These are phyloP conservation scores for Cyanistes caeruleus DNA, from an alignment of 2,113 vertebrate species.

Conservation along the genomic window DNA sequence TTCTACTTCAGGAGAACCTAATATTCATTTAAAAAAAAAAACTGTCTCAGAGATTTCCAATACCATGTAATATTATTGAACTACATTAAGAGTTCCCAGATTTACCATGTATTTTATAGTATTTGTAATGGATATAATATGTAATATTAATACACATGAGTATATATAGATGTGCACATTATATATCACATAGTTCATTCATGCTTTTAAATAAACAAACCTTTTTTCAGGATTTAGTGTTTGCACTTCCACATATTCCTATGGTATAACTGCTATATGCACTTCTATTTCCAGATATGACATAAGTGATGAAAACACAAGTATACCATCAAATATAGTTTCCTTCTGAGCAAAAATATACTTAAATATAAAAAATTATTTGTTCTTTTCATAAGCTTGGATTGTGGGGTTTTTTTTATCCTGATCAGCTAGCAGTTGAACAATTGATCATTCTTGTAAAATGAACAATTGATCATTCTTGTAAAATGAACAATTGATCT, in stretches of 20 bases:
- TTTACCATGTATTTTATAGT: background rate
- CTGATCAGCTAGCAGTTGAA: background rate
- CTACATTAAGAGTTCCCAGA: background rate
- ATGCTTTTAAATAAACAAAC: no score
- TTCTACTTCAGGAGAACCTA: background rate
- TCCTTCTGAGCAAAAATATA: background rate
- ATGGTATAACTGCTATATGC: background rate
- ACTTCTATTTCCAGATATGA: background rate
- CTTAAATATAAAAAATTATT: background rate
- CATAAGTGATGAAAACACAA: background rate
- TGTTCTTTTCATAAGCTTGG: background rate
- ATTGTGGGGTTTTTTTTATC: background rate
- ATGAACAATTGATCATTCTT: constrained; percentile 7
- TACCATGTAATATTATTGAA: background rate
- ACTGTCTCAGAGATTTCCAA: background rate
- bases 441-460: background rate
- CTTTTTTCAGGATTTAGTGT: no score
- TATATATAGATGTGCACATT: no score
- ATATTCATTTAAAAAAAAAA: background rate
- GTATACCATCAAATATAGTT: background rate
- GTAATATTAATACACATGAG: no score
- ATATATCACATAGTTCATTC: no score
- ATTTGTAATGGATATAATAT: no score
- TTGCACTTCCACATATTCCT: background rate
- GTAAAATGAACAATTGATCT: background rate